phyloP scores from a whole-genome alignment of 2,113 vertebrate genomes.

The Typhlomys cinereus region DNA sequence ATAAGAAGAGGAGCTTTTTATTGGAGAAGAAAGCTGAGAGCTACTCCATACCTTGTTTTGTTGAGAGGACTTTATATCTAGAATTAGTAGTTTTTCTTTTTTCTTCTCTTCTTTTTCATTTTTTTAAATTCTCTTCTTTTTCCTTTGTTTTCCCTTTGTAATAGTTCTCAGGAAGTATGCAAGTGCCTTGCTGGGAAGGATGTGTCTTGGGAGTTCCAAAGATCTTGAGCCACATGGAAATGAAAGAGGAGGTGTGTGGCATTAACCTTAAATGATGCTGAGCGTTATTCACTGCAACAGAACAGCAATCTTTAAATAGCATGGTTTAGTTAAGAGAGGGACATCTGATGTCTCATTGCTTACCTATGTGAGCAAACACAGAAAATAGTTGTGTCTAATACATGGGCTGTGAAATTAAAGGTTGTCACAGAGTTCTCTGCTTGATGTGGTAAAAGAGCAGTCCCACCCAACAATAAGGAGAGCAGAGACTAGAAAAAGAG shows the following conservation, averaged over 20 bases:
- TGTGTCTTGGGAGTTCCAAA: neutral
- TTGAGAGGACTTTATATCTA: neutral
- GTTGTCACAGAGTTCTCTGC: neutral
- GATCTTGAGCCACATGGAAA: neutral
- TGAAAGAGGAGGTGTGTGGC: neutral
- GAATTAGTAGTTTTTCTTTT: neutral
- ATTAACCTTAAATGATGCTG: too few species aligned
- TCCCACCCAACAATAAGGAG: neutral
- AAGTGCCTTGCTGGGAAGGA: neutral
- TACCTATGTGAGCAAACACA: neutral
- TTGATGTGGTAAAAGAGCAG: neutral
- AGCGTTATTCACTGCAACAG: neutral
- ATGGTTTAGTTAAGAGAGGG: neutral
- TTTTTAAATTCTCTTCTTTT: too few species aligned
- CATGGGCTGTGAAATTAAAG: neutral
- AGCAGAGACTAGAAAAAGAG: neutral
- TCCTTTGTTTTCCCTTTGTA: too few species aligned
- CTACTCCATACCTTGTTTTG: accelerated
- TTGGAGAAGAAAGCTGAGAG: neutral
- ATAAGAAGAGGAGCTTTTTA: too few species aligned
- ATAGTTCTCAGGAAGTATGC: too few species aligned
- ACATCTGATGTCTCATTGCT: neutral
- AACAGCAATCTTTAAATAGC: neutral
- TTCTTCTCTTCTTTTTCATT: too few species aligned
- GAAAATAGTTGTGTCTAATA: neutral